A percentile compares a stretch with the other conserved stretches of the same genome.
Conservation (phyloP, 2,797 vertebrate species). For the Okamejei kenojei region DNA sequence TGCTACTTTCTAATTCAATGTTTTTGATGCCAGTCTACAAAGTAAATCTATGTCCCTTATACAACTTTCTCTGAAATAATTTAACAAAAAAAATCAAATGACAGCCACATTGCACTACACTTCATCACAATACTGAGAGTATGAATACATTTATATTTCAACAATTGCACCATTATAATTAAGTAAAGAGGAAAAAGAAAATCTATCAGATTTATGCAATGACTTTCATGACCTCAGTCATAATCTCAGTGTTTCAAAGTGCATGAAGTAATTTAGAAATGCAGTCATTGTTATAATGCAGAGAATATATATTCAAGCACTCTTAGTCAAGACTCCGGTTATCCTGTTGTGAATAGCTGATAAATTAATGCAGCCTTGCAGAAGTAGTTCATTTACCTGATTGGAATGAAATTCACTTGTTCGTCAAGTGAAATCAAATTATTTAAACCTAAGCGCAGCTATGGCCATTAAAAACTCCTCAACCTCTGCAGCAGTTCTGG, state of each 20-base stretch:
- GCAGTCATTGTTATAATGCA: neutral
- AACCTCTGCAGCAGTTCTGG: neutral
- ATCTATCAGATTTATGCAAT: too few relatives aligned
- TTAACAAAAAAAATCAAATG: neutral
- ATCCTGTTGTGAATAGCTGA: neutral
- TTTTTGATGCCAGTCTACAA: too few relatives aligned
- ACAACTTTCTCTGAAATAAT: neutral
- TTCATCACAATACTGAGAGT: neutral
- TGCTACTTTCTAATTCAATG: neutral
- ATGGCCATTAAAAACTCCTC: neutral
- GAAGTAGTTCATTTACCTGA: neutral
- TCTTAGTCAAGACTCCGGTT: neutral
- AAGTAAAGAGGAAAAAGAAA: neutral
- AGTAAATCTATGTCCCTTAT: neutral
- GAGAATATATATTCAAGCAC: neutral
- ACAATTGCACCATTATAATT: slow-evolving; percentile 1
- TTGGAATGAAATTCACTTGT: neutral
- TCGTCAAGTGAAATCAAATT: neutral
- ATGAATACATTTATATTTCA: neutral
- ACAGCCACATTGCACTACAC: neutral
- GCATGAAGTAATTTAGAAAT: neutral
- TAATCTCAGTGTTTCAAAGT: neutral
- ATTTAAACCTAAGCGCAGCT: neutral
- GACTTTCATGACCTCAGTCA: neutral
- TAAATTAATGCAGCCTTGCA: slow-evolving; percentile 1